Percentiles rank a stretch among this genome's conserved stretches.
phyloP scores from a whole-genome alignment of 2,797 vertebrate genomes.

The Cirrhinus mrigala region DNA sequence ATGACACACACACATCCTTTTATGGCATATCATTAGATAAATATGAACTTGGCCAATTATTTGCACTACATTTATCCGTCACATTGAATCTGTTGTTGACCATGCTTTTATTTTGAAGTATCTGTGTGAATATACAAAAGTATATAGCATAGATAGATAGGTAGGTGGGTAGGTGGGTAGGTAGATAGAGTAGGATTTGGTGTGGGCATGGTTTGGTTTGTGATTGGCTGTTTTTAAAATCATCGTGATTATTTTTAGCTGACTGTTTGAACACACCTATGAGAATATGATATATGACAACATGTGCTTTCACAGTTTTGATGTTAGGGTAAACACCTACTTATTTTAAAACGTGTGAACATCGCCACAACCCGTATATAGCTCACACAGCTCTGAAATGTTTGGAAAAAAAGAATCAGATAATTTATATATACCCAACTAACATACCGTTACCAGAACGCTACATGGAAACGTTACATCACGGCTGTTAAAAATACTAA shows the following conservation, averaged over 20 bases:
- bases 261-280: neutral
- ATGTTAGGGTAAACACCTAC: slow-evolving; percentile 8
- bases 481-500: neutral
- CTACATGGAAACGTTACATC: neutral
- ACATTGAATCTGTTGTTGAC: neutral
- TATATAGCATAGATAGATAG: neutral
- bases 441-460: neutral
- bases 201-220: neutral
- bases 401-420: neutral
- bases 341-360: neutral
- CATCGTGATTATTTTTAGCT: neutral
- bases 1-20: neutral
- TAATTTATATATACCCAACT: neutral
- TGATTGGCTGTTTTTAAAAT: neutral
- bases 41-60: neutral
- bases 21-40: neutral
- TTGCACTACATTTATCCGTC: neutral
- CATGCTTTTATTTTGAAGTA: neutral
- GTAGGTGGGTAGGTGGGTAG: neutral
- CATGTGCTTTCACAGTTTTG: neutral
- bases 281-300: neutral
- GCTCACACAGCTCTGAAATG: neutral
- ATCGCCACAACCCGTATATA: too few species aligned
- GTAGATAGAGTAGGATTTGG: neutral
- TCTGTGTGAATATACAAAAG: neutral